Evolutionary conservation across 2,797 vertebrate species (phyloP).

Genomic region (Kryptopterus vitreolus): DNA sequence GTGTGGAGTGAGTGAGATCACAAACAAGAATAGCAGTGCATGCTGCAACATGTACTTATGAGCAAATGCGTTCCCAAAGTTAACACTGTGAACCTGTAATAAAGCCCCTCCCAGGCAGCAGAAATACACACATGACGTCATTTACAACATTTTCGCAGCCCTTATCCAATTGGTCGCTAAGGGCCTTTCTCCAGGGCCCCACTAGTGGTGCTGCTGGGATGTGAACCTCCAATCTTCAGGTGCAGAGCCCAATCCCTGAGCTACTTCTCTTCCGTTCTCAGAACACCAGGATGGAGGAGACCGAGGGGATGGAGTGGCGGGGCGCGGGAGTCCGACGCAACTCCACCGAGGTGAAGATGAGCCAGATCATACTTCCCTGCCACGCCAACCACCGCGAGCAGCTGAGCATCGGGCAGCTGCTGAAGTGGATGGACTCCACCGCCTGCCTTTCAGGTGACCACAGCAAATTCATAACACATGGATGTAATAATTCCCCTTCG

Average conservation of each 20-base stretch:
- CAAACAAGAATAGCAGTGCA: neutral
- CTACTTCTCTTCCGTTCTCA: conserved; percentile 19
- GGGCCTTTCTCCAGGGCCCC: too few species aligned
- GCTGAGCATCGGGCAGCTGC: conserved; percentile 87
- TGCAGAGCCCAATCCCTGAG: too few species aligned
- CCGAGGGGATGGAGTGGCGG: conserved; percentile 53
- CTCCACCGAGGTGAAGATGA: conserved; percentile 89
- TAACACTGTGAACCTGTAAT: conserved; percentile 20
- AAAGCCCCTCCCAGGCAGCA: neutral
- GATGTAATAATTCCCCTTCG: too few species aligned
- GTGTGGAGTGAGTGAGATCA: neutral
- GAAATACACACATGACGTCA: neutral
- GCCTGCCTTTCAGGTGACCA: conserved; percentile 87
- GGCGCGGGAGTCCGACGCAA: conserved; percentile 64
- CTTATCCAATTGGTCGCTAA: too few species aligned
- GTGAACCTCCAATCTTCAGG: too few species aligned
- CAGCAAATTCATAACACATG: neutral
- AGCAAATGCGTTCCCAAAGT: neutral
- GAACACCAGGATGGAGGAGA: conserved; percentile 26
- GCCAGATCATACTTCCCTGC: conserved; percentile 90
- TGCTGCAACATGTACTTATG: neutral
- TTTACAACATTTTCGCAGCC: too few species aligned
- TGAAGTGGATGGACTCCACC: conserved; percentile 93
- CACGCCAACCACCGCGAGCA: conserved; percentile 87
- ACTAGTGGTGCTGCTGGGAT: too few species aligned